Percentiles rank a stretch among this genome's conserved stretches.
Conservation (phyloP, 2,113 vertebrate species). For the Calyptomena viridis region DNA sequence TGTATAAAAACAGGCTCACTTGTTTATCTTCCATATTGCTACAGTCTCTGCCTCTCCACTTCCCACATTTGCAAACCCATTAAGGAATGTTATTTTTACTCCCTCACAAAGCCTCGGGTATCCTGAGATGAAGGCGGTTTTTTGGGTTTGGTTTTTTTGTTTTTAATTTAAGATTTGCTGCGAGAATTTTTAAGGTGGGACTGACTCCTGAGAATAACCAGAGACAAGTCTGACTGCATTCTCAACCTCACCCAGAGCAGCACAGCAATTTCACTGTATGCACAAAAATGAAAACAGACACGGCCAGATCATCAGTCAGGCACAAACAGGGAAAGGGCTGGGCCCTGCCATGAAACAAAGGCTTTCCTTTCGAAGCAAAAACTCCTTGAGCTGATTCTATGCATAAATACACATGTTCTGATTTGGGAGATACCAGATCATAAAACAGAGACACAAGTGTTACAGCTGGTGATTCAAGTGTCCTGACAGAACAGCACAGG, state of each 20-base stretch:
- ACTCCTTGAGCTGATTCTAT: background rate
- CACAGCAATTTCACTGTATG: constrained; percentile 6
- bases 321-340: constrained; percentile 16
- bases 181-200: constrained; percentile 43
- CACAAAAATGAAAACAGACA: constrained; percentile 38
- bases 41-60: background rate
- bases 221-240: constrained; percentile 61
- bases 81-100: background rate
- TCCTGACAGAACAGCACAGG: background rate
- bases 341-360: background rate
- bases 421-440: background rate
- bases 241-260: constrained; percentile 55
- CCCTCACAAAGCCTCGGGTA: background rate
- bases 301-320: background rate
- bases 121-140: background rate
- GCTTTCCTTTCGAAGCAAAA: background rate
- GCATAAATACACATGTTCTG: background rate
- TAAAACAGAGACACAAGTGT: background rate
- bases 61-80: background rate
- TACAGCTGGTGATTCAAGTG: background rate
- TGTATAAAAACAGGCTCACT: background rate
- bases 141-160: background rate
- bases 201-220: background rate
- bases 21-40: background rate
- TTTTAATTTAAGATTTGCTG: constrained; percentile 9